Conservation (phyloP, 1,140 invertebrate species). For the Drosophila azteca region DNA sequence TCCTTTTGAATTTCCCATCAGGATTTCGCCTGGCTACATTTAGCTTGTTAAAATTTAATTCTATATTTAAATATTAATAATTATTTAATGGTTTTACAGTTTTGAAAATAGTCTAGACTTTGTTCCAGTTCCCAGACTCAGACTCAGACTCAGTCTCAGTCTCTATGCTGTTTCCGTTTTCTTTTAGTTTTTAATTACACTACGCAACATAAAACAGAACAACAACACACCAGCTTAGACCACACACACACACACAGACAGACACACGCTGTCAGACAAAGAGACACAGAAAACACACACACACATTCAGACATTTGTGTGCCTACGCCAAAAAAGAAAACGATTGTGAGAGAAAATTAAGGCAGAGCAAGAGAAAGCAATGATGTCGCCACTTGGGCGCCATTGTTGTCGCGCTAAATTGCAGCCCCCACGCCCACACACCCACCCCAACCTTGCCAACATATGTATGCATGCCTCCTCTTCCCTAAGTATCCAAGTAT, state of each 20-base stretch:
- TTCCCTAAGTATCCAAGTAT: background rate
- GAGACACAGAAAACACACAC: background rate
- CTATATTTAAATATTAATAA: background rate
- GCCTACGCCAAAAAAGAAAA: conserved; percentile 11
- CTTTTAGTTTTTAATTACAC: conserved; percentile 37
- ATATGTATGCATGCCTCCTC: background rate
- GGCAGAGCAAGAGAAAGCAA: conserved; percentile 14
- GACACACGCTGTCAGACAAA: no score
- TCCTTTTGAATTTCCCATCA: no score
- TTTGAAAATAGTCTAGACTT: no score
- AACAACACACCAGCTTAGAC: conserved; percentile 1
- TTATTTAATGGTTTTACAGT: background rate
- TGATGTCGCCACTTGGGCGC: conserved; percentile 35
- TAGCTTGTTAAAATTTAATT: no score
- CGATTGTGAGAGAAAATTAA: conserved; percentile 14
- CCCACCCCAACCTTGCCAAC: background rate
- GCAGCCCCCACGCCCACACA: conserved; percentile 10
- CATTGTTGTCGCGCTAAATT: conserved; percentile 70
- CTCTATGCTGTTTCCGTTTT: background rate
- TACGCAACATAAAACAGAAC: background rate
- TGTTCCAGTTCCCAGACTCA: no score
- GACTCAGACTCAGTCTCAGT: no score
- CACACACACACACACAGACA: conserved; percentile 13
- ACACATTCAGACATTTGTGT: background rate
- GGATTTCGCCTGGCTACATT: no score